phyloP scores from a whole-genome alignment of 2,113 vertebrate species.

The Hirundichthys speculiger region DNA sequence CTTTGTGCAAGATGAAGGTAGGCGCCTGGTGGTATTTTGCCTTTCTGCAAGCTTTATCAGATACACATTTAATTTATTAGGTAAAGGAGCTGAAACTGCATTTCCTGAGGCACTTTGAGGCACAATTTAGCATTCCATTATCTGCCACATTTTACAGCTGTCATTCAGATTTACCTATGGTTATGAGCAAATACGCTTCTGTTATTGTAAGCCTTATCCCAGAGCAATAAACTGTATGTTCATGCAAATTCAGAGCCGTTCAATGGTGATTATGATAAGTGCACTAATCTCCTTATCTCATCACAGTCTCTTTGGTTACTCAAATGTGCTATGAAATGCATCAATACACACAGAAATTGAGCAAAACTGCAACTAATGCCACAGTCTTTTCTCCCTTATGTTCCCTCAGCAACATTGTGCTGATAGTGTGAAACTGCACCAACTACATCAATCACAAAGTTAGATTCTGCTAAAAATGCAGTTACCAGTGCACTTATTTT shows the following conservation, averaged over 20 bases:
- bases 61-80: conserved; percentile 67
- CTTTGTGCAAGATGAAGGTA: conserved; percentile 13
- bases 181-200: conserved; percentile 66
- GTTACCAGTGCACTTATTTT: conserved; percentile 63
- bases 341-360: conserved; percentile 76
- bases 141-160: conserved; percentile 71
- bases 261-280: conserved; percentile 84
- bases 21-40: conserved; percentile 36
- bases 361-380: conserved; percentile 75
- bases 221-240: conserved; percentile 74
- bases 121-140: conserved; percentile 69
- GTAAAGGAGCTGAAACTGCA: conserved; percentile 53
- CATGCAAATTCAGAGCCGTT: conserved; percentile 77
- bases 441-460: conserved; percentile 74
- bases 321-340: conserved; percentile 82
- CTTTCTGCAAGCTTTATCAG: conserved; percentile 50
- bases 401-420: conserved; percentile 59
- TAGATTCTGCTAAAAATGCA: conserved; percentile 72
- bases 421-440: conserved; percentile 65
- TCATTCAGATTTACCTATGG: conserved; percentile 81
- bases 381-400: conserved; percentile 52
- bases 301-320: conserved; percentile 79
- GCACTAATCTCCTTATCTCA: conserved; percentile 82
- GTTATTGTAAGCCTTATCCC: conserved; percentile 73
- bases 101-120: conserved; percentile 48